Base-by-base conservation (phyloP, 1,140 invertebrate species). In the Littorina saxatilis region DNA sequence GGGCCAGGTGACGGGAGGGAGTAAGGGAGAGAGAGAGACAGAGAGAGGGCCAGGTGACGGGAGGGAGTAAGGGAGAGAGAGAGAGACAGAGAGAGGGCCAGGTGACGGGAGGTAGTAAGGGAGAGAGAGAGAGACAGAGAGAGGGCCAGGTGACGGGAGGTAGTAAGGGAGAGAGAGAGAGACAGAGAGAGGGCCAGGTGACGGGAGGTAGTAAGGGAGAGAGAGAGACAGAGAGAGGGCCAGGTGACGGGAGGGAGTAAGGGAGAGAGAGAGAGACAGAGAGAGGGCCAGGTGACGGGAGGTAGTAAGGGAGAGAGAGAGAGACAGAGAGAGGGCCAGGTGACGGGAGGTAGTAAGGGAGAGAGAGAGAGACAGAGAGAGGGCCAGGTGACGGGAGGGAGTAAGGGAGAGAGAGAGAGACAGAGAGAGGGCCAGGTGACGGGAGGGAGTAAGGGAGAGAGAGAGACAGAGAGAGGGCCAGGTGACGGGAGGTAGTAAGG, bases 321-420 rank as follows among this genome's bases (percentile, higher is more conserved):
- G 29, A 66, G 61, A 66, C 27, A 66, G 27, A 66, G 61, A 66
- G 55, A 58, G 55, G n/a, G 55, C 9, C 9, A 58, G 55, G n/a
- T 9, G n/a, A 23, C 9, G n/a, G 5, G 55, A 58, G 55, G n/a
- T 9, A 58, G 55, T 13, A 23, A 58, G 55, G n/a, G 55, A 58
- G 55, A 58, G 55, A 58, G 55, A 58, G 17, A 11, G 61, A 32
- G n/a, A 66, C 23, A 66, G 61, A 66, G 27, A 66, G 61, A 66
- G 27, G 35, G 61, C 29, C 23, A 66, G 61, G 35, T 9, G 61
- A 66, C 23, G 35, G 61, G 23, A 58, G 55, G n/a, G 55, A 58
- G 55, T 13, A 23, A 66, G 61, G 35, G 61, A 66, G 61, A 66
- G 61, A 66, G 61, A 66, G 61, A 66, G 61, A 66, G 61, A 66